phyloP scores from a whole-genome alignment of 2,113 vertebrate species.

The Lonchura striata region DNA sequence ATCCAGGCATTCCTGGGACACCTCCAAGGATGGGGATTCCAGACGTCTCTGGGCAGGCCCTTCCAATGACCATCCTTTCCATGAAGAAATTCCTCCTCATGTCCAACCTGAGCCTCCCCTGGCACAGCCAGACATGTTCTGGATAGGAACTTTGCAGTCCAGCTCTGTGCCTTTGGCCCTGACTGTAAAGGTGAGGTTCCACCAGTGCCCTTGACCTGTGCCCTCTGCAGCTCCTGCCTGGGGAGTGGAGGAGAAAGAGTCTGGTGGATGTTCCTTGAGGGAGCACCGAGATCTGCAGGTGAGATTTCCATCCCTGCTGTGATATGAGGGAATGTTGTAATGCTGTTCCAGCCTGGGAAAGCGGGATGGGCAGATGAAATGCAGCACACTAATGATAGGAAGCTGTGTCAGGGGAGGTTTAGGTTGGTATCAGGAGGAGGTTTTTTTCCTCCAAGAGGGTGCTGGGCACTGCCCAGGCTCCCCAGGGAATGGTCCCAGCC shows the following conservation, averaged over 20 bases:
- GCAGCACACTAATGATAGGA: rapidly evolving
- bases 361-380: rapidly evolving
- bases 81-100: neutral
- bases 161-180: neutral
- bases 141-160: neutral
- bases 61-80: neutral
- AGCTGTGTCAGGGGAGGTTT: neutral
- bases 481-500: neutral
- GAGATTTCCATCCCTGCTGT: neutral
- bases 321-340: rapidly evolving
- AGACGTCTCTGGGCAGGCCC: neutral
- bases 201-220: rapidly evolving
- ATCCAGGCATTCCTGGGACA: neutral
- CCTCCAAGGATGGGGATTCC: neutral
- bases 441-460: neutral
- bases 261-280: neutral
- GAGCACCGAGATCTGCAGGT: rapidly evolving
- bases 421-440: neutral
- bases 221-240: neutral
- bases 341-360: rapidly evolving
- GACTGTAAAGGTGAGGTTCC: rapidly evolving
- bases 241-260: neutral
- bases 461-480: neutral
- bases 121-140: too few relatives aligned
- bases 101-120: neutral